A percentile compares a stretch with the other conserved stretches of the same genome.
Evolutionary conservation across 2,113 vertebrate genomes (phyloP).

Genomic region (Trachemys scripta): DNA sequence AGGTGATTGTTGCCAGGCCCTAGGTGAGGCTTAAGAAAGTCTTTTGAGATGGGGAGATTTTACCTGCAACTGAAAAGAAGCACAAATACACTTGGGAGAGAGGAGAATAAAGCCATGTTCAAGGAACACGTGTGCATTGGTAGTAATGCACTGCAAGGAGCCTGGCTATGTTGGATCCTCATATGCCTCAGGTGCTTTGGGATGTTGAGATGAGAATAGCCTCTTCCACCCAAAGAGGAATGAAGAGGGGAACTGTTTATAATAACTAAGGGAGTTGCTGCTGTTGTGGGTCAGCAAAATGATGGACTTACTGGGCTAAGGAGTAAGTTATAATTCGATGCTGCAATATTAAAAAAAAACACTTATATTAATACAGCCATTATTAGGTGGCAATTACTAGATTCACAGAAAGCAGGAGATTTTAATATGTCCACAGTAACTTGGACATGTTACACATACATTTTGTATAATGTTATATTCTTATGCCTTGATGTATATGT

Average conservation of each 20-base stretch:
- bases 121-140: constrained; percentile 1
- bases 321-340: constrained; percentile 72
- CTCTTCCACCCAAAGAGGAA: constrained; percentile 28
- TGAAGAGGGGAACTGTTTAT: constrained; percentile 29
- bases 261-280: constrained; percentile 42
- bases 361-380: constrained; percentile 50
- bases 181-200: constrained; percentile 57
- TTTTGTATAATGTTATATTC: not conserved
- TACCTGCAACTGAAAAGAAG: constrained; percentile 31
- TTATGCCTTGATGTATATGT: not conserved
- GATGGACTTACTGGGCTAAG: constrained; percentile 71
- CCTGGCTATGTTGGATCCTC: not conserved
- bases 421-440: constrained; percentile 43
- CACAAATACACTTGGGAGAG: rapidly evolving
- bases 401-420: not conserved
- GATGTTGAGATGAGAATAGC: constrained; percentile 45
- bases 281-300: constrained; percentile 51
- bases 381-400: constrained; percentile 42
- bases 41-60: constrained; percentile 25
- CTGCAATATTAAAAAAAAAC: constrained; percentile 57
- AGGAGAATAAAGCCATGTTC: constrained; percentile 1
- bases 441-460: constrained; percentile 29
- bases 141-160: constrained; percentile 8
- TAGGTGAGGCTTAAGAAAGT: not conserved
- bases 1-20: not conserved